A percentile compares a stretch with the other conserved stretches of the same genome.
phyloP scores from a whole-genome alignment of 2,113 vertebrate genomes.

The Chaetops frenatus region DNA sequence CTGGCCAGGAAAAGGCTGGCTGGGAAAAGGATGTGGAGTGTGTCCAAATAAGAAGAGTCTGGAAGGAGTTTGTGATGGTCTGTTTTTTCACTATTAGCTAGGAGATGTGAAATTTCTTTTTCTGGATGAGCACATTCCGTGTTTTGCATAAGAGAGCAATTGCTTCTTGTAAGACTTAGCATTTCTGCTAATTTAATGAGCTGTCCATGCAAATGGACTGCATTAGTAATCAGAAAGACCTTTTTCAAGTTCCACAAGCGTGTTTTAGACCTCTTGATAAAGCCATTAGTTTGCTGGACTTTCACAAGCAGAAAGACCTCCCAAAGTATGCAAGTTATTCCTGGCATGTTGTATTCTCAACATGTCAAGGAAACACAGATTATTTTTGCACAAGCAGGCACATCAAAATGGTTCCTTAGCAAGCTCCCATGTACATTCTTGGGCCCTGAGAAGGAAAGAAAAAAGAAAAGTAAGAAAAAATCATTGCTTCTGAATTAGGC shows the following conservation, averaged over 20 bases:
- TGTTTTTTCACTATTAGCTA: not conserved
- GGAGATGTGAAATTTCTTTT: not conserved
- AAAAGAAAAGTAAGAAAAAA: not conserved
- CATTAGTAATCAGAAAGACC: not conserved
- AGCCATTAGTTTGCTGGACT: not conserved
- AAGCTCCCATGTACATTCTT: not conserved
- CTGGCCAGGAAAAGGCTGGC: not conserved
- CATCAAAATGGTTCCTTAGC: not conserved
- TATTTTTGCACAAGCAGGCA: slow-evolving; percentile 30
- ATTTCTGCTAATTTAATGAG: not conserved
- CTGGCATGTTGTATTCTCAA: slow-evolving; percentile 28
- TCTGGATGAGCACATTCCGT: not conserved
- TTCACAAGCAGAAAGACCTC: slow-evolving; percentile 14
- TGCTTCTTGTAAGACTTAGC: not conserved
- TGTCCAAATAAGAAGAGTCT: not conserved
- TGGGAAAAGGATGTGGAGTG: not conserved
- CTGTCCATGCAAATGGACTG: not conserved
- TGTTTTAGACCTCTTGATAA: not conserved
- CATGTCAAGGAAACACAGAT: slow-evolving; percentile 20
- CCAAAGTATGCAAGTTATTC: slow-evolving; percentile 39
- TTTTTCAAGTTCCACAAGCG: not conserved
- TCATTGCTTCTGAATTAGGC: not conserved
- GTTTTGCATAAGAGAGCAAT: not conserved
- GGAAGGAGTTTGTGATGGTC: not conserved
- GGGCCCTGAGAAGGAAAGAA: not conserved